Base-by-base conservation (phyloP, 2,888 invertebrate species). In the Bibio marci region DNA sequence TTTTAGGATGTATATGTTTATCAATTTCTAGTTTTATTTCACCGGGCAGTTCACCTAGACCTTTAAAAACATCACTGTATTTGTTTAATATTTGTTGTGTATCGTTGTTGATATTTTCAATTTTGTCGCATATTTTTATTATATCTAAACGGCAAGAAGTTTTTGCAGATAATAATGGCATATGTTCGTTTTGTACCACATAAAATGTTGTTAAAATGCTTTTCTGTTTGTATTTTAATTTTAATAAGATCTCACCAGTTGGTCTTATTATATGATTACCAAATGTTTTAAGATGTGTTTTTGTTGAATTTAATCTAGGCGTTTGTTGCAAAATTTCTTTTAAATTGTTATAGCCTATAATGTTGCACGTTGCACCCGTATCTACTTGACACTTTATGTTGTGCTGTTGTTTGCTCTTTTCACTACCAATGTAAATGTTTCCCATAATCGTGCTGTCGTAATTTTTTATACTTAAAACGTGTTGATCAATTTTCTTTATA, bases 11-110 rank as follows among this genome's bases (percentile, higher is more conserved):
- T 4, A 32, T 32, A 7, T 32, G 4, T 7, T 13, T 5, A 22
- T 41, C 41, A 18, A 45, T 31, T 38, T 43, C 43, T 15, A 45
- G 31, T 15, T 32, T 18, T 32, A 41, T 30, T 33, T 39, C 36
- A 14, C 39, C 38, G 25, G 4, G 13, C 2, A 39, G 2, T n/a
- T 19, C 17, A 19, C 43, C 41, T 18, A 43, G 18, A 18, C 41
- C 43, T 14, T 32, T 26, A 33, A 43, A 43, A 10, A 43, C 33
- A 36, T 34, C n/a, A 4, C 6, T 14, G 28, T 41, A 37, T 26
- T 27, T 36, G 2, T 41, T 12, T 10, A 41, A 14, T 13, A 41
- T 42, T 12, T 27, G 12, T 22, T 35, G 8, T 2, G 18, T 31
- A n/a, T 2, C 11, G 6, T 12, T n/a, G 5, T 22, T 22, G 7